phyloP scores from a whole-genome alignment of 2,888 invertebrate genomes.

The Aromia moschata region DNA sequence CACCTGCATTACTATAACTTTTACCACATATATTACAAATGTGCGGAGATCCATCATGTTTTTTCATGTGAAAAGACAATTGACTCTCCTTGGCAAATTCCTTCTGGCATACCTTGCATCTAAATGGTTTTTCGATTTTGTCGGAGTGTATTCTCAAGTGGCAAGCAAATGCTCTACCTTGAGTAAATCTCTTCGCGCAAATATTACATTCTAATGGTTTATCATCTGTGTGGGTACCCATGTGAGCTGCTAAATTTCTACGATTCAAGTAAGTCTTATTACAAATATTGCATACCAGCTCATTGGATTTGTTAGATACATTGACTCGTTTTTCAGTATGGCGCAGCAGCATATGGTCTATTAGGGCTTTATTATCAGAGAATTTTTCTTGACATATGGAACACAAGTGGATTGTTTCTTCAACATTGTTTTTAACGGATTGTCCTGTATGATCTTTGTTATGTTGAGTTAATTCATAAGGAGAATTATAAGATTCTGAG shows the following conservation, averaged over 20 bases:
- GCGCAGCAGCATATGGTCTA: conserved; percentile 40
- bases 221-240: conserved; percentile 44
- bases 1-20: conserved; percentile 48
- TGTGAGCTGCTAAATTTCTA: conserved; percentile 46
- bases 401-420: conserved; percentile 37
- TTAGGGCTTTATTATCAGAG: conserved; percentile 35
- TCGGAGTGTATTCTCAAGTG: conserved; percentile 53
- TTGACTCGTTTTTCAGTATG: conserved; percentile 39
- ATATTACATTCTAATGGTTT: conserved; percentile 47
- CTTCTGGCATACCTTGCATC: conserved; percentile 47
- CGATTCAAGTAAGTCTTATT: conserved; percentile 48
- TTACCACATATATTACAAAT: conserved; percentile 49
- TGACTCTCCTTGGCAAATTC: conserved; percentile 46
- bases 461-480: conserved; percentile 32
- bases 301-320: conserved; percentile 12
- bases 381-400: conserved; percentile 40
- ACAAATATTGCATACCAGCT: conserved; percentile 45
- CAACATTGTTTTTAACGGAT: conserved; percentile 18
- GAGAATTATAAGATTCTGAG: conserved; percentile 31
- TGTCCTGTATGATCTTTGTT: conserved; percentile 15
- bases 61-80: conserved; percentile 46
- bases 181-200: conserved; percentile 50
- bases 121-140: conserved; percentile 43
- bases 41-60: conserved; percentile 40
- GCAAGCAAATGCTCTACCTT: conserved; percentile 49